phyloP scores from a whole-genome alignment of 2,113 vertebrate genomes.

The Pygoscelis adeliae region DNA sequence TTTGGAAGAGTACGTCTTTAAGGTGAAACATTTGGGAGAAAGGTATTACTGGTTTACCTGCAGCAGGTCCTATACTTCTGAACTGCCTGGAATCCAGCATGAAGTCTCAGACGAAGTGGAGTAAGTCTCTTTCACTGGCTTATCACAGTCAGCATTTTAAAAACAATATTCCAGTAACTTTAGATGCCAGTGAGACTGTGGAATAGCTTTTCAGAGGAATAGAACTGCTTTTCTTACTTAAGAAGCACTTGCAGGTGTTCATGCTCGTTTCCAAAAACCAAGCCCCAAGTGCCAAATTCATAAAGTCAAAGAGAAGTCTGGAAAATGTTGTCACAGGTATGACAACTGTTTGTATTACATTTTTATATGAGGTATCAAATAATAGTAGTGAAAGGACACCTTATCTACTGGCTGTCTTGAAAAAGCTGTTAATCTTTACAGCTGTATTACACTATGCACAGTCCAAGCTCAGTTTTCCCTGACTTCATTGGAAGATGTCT shows the following conservation, averaged over 20 bases:
- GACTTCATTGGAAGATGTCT: not conserved
- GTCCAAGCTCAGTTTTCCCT: not conserved
- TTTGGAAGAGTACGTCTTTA: not conserved
- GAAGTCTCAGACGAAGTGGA: not conserved
- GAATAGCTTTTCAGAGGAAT: not conserved
- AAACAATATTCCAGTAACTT: not conserved
- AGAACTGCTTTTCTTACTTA: not conserved
- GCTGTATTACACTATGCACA: rapidly evolving
- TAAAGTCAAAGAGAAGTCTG: not conserved
- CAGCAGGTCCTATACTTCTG: not conserved
- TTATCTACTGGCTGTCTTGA: not conserved
- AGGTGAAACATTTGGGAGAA: not conserved
- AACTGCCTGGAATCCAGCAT: not conserved
- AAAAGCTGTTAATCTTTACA: not conserved
- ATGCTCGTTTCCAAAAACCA: not conserved
- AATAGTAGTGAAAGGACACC: not conserved
- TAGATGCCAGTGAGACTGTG: not conserved
- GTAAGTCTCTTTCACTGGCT: not conserved
- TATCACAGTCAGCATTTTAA: not conserved
- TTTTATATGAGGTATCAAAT: not conserved
- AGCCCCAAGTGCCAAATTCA: not conserved
- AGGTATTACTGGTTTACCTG: not conserved
- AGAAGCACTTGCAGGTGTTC: not conserved
- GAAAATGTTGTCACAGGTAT: not conserved
- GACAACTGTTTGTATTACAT: not conserved